Evolutionary conservation across 2,113 vertebrate genomes (phyloP), one percentile per base, ranked within the genome.

Genomic region (Solea senegalensis): DNA sequence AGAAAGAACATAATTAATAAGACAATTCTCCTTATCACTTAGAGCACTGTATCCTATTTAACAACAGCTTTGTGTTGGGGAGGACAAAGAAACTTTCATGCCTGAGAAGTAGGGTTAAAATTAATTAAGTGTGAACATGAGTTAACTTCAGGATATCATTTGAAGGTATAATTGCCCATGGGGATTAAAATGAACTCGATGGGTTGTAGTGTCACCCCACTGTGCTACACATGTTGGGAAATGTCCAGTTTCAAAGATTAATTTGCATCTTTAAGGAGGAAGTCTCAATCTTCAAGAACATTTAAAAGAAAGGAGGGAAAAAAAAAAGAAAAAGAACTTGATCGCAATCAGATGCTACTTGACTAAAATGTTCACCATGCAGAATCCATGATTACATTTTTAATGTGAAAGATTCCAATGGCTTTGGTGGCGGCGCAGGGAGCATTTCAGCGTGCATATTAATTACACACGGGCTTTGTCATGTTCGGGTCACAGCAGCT

Each of bases 161-260:
- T 97, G 95, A 97, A 97, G 97, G 95, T 96, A 94, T 96, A 98
- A 97, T 97, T 98, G 96, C 97, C 96, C 96, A 96, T 95, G 96
- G 95, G 96, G 95, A 96, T 96, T 96, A 96, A 96, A 99, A 98
- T 98, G 95, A 97, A 96, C 95, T 97, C 93, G 91, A 96, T 94
- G 94, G 95, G 95, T 94, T 95, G 92, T 91, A 90, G 93, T 90
- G 94, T 96, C 94, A 94, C 96, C 97, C 96, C 93, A 96, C 96
- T 96, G 96, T 92, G 96, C 94, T 93, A 91, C 53, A 93, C 92
- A 95, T 94, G 95, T 95, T 94, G 94, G 94, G 82, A 96, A 95
- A 96, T 95, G 95, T 96, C 95, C 95, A 95, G 95, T 96, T 95
- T 95, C 95, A 84, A 96, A 92, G 96, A 97, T 97, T 97, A 97